Evolutionary conservation across 2,888 invertebrate genomes (phyloP).

Genomic region (Polylopha cassiicola): DNA sequence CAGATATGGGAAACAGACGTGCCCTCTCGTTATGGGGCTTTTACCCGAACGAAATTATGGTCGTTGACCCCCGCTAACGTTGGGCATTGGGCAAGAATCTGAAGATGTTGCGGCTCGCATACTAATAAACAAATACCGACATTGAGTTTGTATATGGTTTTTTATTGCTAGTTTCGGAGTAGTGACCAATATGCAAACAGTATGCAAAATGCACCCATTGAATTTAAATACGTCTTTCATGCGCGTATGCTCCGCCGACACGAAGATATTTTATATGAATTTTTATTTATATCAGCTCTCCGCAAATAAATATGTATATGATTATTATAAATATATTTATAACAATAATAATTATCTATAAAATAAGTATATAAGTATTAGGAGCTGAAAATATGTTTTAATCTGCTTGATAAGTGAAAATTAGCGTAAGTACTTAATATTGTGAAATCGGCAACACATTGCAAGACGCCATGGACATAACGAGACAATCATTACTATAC

Average conservation of each 20-base stretch:
- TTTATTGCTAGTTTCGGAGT: slow-evolving; percentile 10
- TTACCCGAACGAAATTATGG: slow-evolving; percentile 32
- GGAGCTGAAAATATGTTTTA: too few relatives aligned
- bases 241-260: too few relatives aligned
- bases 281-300: too few relatives aligned
- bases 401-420: too few relatives aligned
- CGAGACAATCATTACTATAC: slow-evolving; percentile 10
- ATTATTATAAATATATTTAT: too few relatives aligned
- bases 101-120: slow-evolving; percentile 51
- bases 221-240: slow-evolving; percentile 1
- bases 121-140: slow-evolving; percentile 38
- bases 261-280: too few relatives aligned
- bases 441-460: too few relatives aligned
- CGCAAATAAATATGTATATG: too few relatives aligned
- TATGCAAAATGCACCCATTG: neutral
- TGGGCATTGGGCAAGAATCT: slow-evolving; percentile 48
- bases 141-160: slow-evolving; percentile 25
- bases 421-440: too few relatives aligned
- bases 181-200: neutral
- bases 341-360: too few relatives aligned
- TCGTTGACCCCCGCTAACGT: slow-evolving; percentile 52
- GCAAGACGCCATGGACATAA: slow-evolving; percentile 10
- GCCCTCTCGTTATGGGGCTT: slow-evolving; percentile 22
- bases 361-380: too few relatives aligned
- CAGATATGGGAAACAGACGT: slow-evolving; percentile 18